Conservation (phyloP, 2,113 vertebrate species). For the Takifugu flavidus region DNA sequence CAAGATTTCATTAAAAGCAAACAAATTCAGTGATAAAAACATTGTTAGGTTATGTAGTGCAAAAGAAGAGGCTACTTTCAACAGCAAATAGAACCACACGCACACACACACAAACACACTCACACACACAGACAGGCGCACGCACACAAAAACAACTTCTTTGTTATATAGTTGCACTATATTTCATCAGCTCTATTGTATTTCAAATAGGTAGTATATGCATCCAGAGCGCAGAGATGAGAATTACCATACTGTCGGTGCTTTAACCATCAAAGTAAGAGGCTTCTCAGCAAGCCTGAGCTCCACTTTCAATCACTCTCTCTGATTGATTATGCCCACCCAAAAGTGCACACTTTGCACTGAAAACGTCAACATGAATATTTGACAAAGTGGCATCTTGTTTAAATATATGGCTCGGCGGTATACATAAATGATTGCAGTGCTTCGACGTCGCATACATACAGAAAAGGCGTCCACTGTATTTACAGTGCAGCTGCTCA, state of each 20-base stretch:
- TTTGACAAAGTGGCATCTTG: slow-evolving; percentile 67
- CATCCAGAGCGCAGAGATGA: slow-evolving; percentile 45
- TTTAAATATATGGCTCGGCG: slow-evolving; percentile 47
- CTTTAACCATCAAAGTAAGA: slow-evolving; percentile 52
- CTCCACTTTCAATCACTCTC: slow-evolving; percentile 64
- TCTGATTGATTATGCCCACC: slow-evolving; percentile 60
- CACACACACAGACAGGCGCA: slow-evolving; percentile 2
- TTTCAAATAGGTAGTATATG: slow-evolving; percentile 47
- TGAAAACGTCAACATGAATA: slow-evolving; percentile 59
- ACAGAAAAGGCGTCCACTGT: slow-evolving; percentile 23
- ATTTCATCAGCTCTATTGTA: slow-evolving; percentile 66
- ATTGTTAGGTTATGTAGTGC: slow-evolving; percentile 17
- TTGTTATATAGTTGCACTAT: slow-evolving; percentile 41
- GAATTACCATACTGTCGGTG: slow-evolving; percentile 51
- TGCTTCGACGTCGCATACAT: slow-evolving; percentile 7
- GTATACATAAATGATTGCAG: slow-evolving; percentile 28
- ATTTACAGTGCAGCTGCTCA: slow-evolving; percentile 5
- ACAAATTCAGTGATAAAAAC: neutral
- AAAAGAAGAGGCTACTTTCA: slow-evolving; percentile 1
- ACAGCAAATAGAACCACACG: slow-evolving; percentile 5
- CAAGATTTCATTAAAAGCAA: slow-evolving; percentile 26
- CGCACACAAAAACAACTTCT: neutral
- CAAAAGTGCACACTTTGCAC: slow-evolving; percentile 64
- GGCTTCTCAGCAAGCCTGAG: slow-evolving; percentile 58
- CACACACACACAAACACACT: slow-evolving; percentile 18